Evolutionary conservation across 64 coral and sea anemone genomes (phyloP).

Genomic region (Stichodactyla helianthus): DNA sequence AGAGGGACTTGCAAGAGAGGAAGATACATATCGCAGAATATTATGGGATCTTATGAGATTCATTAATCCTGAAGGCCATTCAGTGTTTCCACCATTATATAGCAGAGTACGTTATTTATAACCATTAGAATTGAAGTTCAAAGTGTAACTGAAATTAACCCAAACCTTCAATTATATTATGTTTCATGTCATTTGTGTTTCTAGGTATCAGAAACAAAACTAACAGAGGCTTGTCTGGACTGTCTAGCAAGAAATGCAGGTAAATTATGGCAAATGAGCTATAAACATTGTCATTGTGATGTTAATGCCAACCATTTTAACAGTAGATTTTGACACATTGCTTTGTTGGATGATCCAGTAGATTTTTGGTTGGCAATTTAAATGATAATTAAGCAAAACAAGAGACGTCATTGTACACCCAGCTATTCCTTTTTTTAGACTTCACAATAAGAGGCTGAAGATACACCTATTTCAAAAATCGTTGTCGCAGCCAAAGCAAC

Average conservation of each 20-base stretch:
- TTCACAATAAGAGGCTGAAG: no score
- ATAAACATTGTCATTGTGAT: no score
- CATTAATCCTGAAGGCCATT: slow-evolving; percentile 74
- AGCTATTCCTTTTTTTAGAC: no score
- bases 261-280: not conserved
- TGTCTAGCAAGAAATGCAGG: slow-evolving; percentile 81
- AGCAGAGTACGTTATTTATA: slow-evolving; percentile 54
- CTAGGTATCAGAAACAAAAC: slow-evolving; percentile 94
- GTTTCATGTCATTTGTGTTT: not conserved
- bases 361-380: no score
- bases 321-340: no score
- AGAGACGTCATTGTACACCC: no score
- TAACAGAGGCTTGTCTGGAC: slow-evolving; percentile 79
- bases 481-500: no score
- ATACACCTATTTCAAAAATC: no score
- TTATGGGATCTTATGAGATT: slow-evolving; percentile 77
- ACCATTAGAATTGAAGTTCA: not conserved
- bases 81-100: slow-evolving; percentile 82
- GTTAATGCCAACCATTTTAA: no score
- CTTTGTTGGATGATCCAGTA: no score
- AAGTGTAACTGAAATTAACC: not conserved
- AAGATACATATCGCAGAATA: slow-evolving; percentile 64
- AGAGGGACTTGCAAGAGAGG: slow-evolving; percentile 72
- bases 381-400: no score
- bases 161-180: not conserved